Conservation (phyloP, 2,888 invertebrate genomes). For the Resseliella maxima region DNA sequence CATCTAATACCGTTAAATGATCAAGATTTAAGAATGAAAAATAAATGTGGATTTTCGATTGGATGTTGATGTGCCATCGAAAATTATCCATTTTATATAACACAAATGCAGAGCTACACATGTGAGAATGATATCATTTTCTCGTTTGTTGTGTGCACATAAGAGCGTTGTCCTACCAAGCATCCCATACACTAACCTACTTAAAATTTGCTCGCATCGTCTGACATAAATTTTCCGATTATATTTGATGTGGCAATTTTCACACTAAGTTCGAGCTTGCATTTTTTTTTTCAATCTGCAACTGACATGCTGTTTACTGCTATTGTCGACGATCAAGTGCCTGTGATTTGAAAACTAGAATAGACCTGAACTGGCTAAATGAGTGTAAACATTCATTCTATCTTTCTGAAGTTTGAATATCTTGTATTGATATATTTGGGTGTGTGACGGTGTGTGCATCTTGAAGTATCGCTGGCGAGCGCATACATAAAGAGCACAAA, state of each 20-base stretch:
- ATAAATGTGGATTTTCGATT: background rate
- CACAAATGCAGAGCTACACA: background rate
- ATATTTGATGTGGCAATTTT: background rate
- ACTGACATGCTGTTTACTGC: background rate
- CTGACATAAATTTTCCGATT: slow-evolving; percentile 45
- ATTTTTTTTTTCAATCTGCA: background rate
- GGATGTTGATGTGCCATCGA: background rate
- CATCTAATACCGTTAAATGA: slow-evolving; percentile 41
- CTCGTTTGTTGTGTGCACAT: slow-evolving; percentile 24
- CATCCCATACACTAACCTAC: background rate
- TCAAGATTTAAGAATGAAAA: background rate
- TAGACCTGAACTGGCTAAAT: background rate
- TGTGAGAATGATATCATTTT: slow-evolving; percentile 1
- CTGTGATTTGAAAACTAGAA: background rate
- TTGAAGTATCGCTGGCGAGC: background rate
- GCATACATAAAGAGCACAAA: background rate
- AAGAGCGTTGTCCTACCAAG: too few relatives aligned
- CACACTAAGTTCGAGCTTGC: background rate
- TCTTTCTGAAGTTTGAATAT: background rate
- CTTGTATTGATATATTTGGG: too few relatives aligned
- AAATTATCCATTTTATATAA: background rate
- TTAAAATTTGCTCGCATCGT: slow-evolving; percentile 28
- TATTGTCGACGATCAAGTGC: background rate
- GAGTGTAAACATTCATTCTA: background rate
- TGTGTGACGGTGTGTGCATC: background rate